These are phyloP conservation scores for Cecropterus lyciades DNA, from an alignment of 1,140 invertebrate species.

Conservation along the genomic window DNA sequence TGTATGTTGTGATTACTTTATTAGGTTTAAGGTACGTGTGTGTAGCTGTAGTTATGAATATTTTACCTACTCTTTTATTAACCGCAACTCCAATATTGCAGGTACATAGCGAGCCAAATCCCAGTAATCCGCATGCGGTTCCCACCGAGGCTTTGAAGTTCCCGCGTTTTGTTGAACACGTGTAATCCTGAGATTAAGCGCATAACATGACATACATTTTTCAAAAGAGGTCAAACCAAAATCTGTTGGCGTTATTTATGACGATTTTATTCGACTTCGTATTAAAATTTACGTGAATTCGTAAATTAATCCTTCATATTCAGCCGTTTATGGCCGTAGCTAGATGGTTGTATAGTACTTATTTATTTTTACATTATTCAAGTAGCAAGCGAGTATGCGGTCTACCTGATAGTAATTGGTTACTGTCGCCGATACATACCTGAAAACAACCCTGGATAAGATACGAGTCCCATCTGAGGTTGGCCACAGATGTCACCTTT, in stretches of 20 bases:
- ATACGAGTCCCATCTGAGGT: too few species aligned
- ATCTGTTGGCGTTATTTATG: constrained; percentile 16
- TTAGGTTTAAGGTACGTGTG: too few species aligned
- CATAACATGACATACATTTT: constrained; percentile 39
- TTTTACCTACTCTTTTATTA: constrained; percentile 25
- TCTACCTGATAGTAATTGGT: too few species aligned
- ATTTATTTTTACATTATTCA: too few species aligned
- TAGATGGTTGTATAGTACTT: background rate
- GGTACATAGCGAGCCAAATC: constrained; percentile 26
- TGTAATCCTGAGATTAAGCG: constrained; percentile 61
- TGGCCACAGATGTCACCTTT: too few species aligned
- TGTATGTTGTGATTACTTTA: too few species aligned
- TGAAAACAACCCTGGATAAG: too few species aligned
- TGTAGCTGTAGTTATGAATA: constrained; percentile 9
- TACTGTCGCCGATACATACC: too few species aligned
- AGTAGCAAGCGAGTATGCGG: too few species aligned
- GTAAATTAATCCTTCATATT: background rate
- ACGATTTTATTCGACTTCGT: constrained; percentile 2
- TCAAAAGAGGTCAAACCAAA: constrained; percentile 34
- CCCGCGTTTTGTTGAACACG: constrained; percentile 46
- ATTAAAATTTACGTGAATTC: background rate
- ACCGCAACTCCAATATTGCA: constrained; percentile 11
- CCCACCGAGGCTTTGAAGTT: constrained; percentile 33
- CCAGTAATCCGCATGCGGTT: constrained; percentile 33
- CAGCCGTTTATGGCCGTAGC: too few species aligned